A percentile compares a stretch with the other conserved stretches of the same genome.
These are phyloP conservation scores for Chaitophorus viminalis DNA, from an alignment of 2,888 invertebrate genomes.

Conservation along the genomic window DNA sequence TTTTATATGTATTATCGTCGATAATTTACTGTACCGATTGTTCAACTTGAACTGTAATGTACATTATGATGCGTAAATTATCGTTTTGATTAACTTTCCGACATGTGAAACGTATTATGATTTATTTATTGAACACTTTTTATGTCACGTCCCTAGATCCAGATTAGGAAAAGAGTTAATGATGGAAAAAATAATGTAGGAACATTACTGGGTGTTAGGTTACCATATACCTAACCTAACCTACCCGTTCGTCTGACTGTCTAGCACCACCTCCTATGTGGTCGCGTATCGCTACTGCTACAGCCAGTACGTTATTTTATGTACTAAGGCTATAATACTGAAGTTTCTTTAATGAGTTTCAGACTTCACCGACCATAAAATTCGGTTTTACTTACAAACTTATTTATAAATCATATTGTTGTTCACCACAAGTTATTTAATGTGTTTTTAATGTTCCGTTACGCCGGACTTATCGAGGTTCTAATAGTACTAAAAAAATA, in stretches of 20 bases:
- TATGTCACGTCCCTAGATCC: not conserved
- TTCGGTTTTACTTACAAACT: not conserved
- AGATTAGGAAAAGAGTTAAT: not conserved
- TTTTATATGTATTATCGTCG: not conserved
- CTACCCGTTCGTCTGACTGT: no score
- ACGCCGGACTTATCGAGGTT: not conserved
- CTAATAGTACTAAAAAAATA: not conserved
- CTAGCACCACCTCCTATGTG: no score
- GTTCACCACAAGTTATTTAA: not conserved
- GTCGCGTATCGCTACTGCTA: not conserved
- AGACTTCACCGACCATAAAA: not conserved
- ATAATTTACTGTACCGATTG: not conserved
- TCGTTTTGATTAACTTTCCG: no score
- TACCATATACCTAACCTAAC: no score
- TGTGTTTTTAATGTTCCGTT: constrained; percentile 1
- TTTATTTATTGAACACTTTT: not conserved
- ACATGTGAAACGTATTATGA: no score
- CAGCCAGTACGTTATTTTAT: not conserved
- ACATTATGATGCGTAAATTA: no score
- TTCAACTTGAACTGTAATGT: not conserved
- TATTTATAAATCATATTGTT: not conserved
- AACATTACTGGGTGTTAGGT: not conserved
- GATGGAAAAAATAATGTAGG: not conserved
- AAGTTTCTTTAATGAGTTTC: not conserved
- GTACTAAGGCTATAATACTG: no score